phyloP scores from a whole-genome alignment of 2,797 vertebrate species.

The Channa striata region DNA sequence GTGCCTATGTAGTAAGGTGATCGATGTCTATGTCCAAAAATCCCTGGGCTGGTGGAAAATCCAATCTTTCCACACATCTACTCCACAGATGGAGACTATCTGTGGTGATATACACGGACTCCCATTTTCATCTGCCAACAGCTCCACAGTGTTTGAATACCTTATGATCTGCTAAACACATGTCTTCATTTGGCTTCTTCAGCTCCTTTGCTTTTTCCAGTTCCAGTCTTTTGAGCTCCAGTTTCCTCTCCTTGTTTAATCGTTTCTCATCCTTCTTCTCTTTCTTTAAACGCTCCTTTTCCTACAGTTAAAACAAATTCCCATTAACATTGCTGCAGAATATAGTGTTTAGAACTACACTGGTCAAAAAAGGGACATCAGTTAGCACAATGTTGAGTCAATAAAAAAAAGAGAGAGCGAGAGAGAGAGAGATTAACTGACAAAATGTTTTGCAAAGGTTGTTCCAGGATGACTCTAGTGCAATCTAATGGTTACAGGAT shows the following conservation, averaged over 20 bases:
- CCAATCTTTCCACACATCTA: conserved; percentile 30
- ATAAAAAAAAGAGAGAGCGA: background rate
- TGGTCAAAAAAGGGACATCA: conserved; percentile 1
- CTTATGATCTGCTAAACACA: conserved; percentile 97
- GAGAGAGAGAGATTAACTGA: background rate
- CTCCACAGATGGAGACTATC: conserved; percentile 45
- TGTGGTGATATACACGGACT: conserved; percentile 21
- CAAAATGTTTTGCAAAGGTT: background rate
- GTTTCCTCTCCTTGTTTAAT: conserved; percentile 94
- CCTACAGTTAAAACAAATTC: conserved; percentile 77
- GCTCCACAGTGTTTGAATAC: conserved; percentile 77
- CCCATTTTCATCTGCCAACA: conserved; percentile 39
- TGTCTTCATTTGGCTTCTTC: conserved; percentile 97
- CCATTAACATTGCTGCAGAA: conserved; percentile 6
- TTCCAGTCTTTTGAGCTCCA: conserved; percentile 92
- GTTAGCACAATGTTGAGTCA: background rate
- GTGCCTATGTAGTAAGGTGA: conserved; percentile 43
- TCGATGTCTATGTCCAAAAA: conserved; percentile 31
- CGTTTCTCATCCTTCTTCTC: conserved; percentile 96
- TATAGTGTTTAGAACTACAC: conserved; percentile 40
- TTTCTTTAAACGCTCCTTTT: conserved; percentile 93
- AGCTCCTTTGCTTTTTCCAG: conserved; percentile 95
- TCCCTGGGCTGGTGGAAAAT: conserved; percentile 24
- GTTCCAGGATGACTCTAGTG: background rate
- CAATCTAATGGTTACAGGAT: background rate